phyloP scores from a whole-genome alignment of 2,888 invertebrate species.

The Nipponacmea schrenckii region DNA sequence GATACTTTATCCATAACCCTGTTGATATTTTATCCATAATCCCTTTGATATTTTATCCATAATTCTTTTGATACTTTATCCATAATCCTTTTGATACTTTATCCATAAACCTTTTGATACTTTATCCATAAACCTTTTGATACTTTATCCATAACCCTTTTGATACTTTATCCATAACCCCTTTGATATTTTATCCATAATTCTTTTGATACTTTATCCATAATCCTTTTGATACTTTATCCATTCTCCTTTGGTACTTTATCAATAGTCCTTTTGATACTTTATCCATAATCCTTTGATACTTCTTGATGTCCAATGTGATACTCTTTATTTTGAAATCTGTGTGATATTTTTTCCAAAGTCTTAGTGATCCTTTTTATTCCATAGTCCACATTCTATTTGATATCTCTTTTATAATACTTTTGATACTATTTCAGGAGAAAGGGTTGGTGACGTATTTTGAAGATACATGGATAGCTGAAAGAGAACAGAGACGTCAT shows the following conservation, averaged over 20 bases:
- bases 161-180: too few species aligned
- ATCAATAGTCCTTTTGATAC: neutral
- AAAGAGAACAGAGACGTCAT: constrained; percentile 56
- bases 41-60: neutral
- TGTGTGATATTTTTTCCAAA: too few species aligned
- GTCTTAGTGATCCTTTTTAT: neutral
- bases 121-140: too few species aligned
- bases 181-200: too few species aligned
- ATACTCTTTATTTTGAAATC: too few species aligned
- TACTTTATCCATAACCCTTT: too few species aligned
- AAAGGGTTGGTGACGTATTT: constrained; percentile 64
- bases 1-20: too few species aligned
- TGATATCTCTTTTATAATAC: neutral
- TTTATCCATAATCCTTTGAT: too few species aligned
- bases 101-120: neutral
- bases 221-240: neutral
- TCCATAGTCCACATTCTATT: neutral
- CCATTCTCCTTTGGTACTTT: too few species aligned
- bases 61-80: neutral
- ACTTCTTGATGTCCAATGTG: too few species aligned
- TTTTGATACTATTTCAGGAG: constrained; percentile 44
- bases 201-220: neutral
- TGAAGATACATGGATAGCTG: constrained; percentile 64
- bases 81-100: too few species aligned
- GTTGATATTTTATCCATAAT: too few species aligned